Evolutionary conservation across 2,797 vertebrate species (phyloP), one percentile per base, ranked within the genome.

Genomic region (Anabacerthia variegaticeps): DNA sequence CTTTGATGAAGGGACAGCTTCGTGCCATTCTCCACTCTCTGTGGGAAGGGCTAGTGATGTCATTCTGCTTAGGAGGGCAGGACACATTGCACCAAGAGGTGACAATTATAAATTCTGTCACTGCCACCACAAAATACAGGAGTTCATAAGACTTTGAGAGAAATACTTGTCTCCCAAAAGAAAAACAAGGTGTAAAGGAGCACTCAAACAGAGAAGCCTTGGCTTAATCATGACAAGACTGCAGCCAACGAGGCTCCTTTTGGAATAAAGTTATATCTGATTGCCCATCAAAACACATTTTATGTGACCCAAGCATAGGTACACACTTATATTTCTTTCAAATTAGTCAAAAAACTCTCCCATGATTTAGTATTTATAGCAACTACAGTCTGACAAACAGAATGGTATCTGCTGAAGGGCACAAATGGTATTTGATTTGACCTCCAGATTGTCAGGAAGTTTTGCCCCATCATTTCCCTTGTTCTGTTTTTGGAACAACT

Each of bases 11-110:
- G 27, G 48, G 39, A 63, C 9, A 56, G 55, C 39, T 84, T 85
- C 10, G 3, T 66, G 9, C 18, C 1, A 0, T 51, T 72, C 30
- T 36, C 23, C 18, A 7, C 30, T 21, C 23, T 18, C 6, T 37
- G 12, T n/a, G 61, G 26, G 61, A 48, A 72, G 37, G 23, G 49
- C 11, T 30, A 49, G 12, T 39, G 58, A 13, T 32, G 9, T 20
- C 3, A 3, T 54, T 54, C 24, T 32, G 28, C 30, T 87, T 54
- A 68, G 27, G 27, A 83, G 52, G 6, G 24, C 10, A 84, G 36
- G 37, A 41, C 61, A 30, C 8, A 9, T 6, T 5, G 22, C 37
- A 34, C 3, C n/a, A 36, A 43, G 55, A 24, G 21, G 39, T 49
- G 49, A 56, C 6, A 59, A 41, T 36, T 36, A 37, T 20, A 8